phyloP scores from a whole-genome alignment of 2,888 invertebrate genomes.

The Diachrysia chrysitis region DNA sequence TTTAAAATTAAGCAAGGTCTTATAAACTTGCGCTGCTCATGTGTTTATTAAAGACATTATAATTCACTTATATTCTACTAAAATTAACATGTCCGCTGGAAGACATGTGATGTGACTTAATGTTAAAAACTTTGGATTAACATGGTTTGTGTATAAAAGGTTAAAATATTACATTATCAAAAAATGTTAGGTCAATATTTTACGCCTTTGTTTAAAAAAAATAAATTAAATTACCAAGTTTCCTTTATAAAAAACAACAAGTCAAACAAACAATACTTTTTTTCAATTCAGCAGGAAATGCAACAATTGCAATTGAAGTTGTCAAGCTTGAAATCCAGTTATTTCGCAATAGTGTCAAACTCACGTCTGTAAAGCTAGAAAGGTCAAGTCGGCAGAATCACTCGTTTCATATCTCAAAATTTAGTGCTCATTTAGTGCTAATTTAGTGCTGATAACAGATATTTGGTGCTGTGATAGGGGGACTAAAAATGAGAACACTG shows the following conservation, averaged over 20 bases:
- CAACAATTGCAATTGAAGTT: conserved; percentile 30
- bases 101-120: too few species aligned
- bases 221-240: background rate
- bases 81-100: background rate
- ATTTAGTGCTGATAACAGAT: too few species aligned
- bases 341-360: conserved; percentile 45
- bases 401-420: too few species aligned
- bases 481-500: too few species aligned
- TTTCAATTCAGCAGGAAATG: conserved; percentile 33
- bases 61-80: background rate
- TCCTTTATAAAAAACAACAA: background rate
- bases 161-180: background rate
- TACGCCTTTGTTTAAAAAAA: background rate
- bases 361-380: too few species aligned
- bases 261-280: conserved; percentile 27
- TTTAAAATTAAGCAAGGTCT: background rate
- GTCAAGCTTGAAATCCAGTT: conserved; percentile 35
- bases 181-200: background rate
- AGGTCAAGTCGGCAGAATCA: too few species aligned
- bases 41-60: background rate
- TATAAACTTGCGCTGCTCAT: background rate
- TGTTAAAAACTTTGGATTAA: background rate
- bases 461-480: too few species aligned
- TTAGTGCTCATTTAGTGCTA: too few species aligned
- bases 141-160: background rate